phyloP scores from a whole-genome alignment of 2,888 invertebrate genomes.

The Nymphalis polychloros region DNA sequence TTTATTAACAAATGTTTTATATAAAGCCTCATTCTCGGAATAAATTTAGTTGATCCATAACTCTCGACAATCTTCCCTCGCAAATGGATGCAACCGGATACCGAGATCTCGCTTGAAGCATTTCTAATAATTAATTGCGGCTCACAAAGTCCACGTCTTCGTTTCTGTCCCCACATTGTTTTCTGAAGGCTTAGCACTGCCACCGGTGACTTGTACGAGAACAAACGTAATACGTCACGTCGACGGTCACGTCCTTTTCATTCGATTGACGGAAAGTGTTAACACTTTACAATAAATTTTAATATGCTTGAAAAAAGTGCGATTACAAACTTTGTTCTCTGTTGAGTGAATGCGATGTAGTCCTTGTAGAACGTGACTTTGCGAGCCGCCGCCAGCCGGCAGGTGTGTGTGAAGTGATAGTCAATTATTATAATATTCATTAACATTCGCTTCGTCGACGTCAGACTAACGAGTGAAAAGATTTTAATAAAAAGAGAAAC shows the following conservation, averaged over 20 bases:
- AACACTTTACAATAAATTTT: no score
- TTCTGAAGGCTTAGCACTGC: slow-evolving; percentile 27
- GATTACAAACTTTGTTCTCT: no score
- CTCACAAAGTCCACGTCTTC: slow-evolving; percentile 15
- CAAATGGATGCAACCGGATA: not conserved
- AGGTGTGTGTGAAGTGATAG: slow-evolving; percentile 57
- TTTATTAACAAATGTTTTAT: no score
- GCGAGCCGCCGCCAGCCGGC: slow-evolving; percentile 23
- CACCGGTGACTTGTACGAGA: slow-evolving; percentile 17
- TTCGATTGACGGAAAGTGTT: not conserved
- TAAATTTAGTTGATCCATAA: not conserved
- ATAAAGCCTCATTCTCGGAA: not conserved
- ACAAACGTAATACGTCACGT: slow-evolving; percentile 5
- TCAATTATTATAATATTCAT: slow-evolving; percentile 73
- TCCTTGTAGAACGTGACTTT: slow-evolving; percentile 22
- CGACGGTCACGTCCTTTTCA: slow-evolving; percentile 17
- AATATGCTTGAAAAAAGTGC: no score
- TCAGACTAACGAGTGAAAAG: slow-evolving; percentile 41
- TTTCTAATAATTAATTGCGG: slow-evolving; percentile 15
- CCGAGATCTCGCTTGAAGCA: slow-evolving; percentile 21
- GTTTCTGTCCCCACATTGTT: not conserved
- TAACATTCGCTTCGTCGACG: slow-evolving; percentile 48
- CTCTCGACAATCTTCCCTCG: not conserved
- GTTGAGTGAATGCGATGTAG: not conserved
- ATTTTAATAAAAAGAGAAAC: slow-evolving; percentile 7